Evolutionary conservation across 2,888 invertebrate genomes (phyloP).

Genomic region (Parochlus steinenii): DNA sequence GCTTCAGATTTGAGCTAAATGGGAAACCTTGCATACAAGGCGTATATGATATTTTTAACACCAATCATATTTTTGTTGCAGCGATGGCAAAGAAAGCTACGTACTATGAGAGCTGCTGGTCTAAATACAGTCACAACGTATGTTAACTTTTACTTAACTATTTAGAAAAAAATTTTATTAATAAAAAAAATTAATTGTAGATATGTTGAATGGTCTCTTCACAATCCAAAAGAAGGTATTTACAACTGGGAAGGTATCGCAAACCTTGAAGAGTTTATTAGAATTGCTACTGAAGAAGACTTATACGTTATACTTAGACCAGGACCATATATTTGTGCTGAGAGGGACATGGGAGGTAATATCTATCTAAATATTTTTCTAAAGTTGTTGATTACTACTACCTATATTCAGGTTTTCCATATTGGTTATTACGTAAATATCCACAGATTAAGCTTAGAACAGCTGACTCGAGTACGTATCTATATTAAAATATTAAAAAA

Average conservation of each 20-base stretch:
- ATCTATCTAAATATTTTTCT: background rate
- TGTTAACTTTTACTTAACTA: constrained; percentile 18
- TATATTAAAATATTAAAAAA: constrained; percentile 8
- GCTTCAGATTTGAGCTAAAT: no score
- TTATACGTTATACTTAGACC: constrained; percentile 67
- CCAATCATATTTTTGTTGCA: no score
- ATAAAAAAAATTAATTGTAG: constrained; percentile 28
- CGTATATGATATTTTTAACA: no score
- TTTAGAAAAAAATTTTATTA: background rate
- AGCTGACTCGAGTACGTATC: constrained; percentile 36
- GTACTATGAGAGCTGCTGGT: constrained; percentile 63
- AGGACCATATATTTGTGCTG: constrained; percentile 86
- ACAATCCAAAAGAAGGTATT: constrained; percentile 53
- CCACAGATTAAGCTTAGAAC: constrained; percentile 47
- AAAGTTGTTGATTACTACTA: background rate
- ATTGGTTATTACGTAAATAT: constrained; percentile 44
- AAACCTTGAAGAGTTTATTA: constrained; percentile 50
- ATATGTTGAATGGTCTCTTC: constrained; percentile 79
- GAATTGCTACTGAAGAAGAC: constrained; percentile 57
- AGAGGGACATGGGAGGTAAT: constrained; percentile 50
- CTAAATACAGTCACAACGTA: constrained; percentile 75
- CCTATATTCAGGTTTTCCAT: constrained; percentile 43
- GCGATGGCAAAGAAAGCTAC: constrained; percentile 65
- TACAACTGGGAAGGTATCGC: constrained; percentile 48
- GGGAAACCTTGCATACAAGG: no score